Evolutionary conservation across 1,140 invertebrate genomes (phyloP), one percentile per base, ranked within the genome.

Genomic region (Planococcus citri): DNA sequence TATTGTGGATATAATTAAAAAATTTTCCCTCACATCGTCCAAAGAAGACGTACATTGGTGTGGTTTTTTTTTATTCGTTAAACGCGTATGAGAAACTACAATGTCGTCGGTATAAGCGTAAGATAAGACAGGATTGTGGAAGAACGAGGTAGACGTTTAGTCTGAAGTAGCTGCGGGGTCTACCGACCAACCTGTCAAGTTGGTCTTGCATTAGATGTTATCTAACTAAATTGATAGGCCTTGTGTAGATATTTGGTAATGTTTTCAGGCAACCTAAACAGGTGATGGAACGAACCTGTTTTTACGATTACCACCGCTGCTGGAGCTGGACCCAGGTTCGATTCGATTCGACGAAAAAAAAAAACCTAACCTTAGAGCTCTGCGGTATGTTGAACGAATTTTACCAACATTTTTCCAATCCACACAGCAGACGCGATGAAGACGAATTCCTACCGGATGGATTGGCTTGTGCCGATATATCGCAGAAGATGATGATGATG

Each of bases 191-290:
- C 60, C 60, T 64, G 60, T 64, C 60, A 64, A 64, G 60, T 64
- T 64, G 60, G 22, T 64, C 60, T 64, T 27, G 60, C 60, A 64
- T 64, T 64, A 64, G 60, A 64, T 64, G 60, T 64, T 64, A 64
- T 64, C 60, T 64, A 64, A 64, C 60, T 64, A 64, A 64, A 64
- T 64, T 64, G 60, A 64, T 64, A 64, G 60, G 60, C 60, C 60
- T 64, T 64, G 60, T 64, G 60, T 64, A 64, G 60, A 64, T 64
- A 64, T 64, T 64, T 64, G 60, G 60, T 64, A 64, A 64, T 64
- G 60, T 64, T 64, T 64, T 64, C 60, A 64, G 60, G 60, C 60
- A 64, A 64, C 60, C 60, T 64, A 64, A 64, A 64, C 60, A 64
- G 60, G 60, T 64, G 60, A 64, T 64, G 60, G 60, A 64, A 64